phyloP scores from a whole-genome alignment of 2,888 invertebrate genomes.

The Abrostola tripartita region DNA sequence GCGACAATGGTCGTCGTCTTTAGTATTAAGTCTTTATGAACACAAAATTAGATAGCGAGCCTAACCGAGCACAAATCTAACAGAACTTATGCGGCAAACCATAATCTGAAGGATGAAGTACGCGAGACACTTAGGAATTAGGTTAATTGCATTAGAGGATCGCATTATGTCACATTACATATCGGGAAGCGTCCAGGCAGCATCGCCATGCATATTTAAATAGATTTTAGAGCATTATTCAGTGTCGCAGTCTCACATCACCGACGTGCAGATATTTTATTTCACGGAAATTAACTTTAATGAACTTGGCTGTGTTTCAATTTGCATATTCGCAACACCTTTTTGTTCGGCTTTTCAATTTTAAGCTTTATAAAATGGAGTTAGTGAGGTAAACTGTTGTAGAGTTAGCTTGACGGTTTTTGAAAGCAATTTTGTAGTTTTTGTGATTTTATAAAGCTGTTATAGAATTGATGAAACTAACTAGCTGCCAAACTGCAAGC shows the following conservation, averaged over 20 bases:
- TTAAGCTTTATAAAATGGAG: conserved; percentile 41
- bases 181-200: conserved; percentile 54
- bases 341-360: conserved; percentile 42
- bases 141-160: conserved; percentile 63
- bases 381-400: conserved; percentile 15
- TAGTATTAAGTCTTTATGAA: neutral
- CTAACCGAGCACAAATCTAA: neutral
- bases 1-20: too few species aligned
- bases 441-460: conserved; percentile 25
- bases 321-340: conserved; percentile 45
- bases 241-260: conserved; percentile 58
- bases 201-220: conserved; percentile 68
- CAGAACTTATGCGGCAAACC: conserved; percentile 11
- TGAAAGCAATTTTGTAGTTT: conserved; percentile 23
- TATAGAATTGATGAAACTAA: conserved; percentile 15
- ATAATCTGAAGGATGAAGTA: conserved; percentile 33
- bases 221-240: conserved; percentile 60
- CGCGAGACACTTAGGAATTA: conserved; percentile 50
- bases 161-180: conserved; percentile 64
- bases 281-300: conserved; percentile 57
- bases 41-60: neutral
- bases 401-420: conserved; percentile 23
- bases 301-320: conserved; percentile 56
- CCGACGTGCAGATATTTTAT: conserved; percentile 47
- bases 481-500: neutral